phyloP scores from a whole-genome alignment of 92 coral and sea anemone genomes.

The Palythoa heliodiscus region DNA sequence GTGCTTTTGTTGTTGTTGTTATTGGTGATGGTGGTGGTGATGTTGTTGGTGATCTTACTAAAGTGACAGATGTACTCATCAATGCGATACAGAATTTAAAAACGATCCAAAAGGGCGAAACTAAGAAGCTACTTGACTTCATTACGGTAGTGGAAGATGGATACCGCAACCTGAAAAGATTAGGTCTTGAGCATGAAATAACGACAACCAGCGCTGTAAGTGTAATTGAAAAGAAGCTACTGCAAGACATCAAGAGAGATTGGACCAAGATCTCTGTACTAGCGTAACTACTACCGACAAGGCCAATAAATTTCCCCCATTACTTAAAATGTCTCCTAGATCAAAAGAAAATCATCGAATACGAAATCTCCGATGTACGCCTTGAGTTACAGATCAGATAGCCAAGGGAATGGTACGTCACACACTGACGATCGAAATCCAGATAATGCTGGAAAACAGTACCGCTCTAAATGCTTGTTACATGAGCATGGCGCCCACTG shows the following conservation, averaged over 20 bases:
- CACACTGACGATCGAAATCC: conserved; percentile 2
- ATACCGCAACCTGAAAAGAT: conserved; percentile 29
- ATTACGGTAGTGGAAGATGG: conserved; percentile 20
- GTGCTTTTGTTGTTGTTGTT: too few relatives aligned
- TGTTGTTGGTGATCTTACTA: background rate
- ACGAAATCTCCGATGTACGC: background rate
- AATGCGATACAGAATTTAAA: conserved; percentile 27
- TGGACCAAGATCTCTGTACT: conserved; percentile 17
- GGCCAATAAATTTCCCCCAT: conserved; percentile 7
- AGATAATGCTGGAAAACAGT: conserved; percentile 7
- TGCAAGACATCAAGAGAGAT: conserved; percentile 21
- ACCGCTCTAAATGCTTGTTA: conserved; percentile 4
- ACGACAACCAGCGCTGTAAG: conserved; percentile 25
- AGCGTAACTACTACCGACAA: too few relatives aligned
- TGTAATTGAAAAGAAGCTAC: conserved; percentile 25
- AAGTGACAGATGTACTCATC: conserved; percentile 27
- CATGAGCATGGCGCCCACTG: conserved; percentile 37
- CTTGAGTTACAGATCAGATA: conserved; percentile 10
- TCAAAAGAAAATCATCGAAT: conserved; percentile 26
- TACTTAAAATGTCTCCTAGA: conserved; percentile 24
- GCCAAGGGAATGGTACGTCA: background rate
- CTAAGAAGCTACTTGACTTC: conserved; percentile 5
- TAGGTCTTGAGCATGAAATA: conserved; percentile 31
- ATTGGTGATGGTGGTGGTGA: too few relatives aligned
- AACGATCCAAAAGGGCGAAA: conserved; percentile 17